Evolutionary conservation across 2,888 invertebrate genomes (phyloP), one percentile per base, ranked within the genome.

Genomic region (Halocaridina rubra): DNA sequence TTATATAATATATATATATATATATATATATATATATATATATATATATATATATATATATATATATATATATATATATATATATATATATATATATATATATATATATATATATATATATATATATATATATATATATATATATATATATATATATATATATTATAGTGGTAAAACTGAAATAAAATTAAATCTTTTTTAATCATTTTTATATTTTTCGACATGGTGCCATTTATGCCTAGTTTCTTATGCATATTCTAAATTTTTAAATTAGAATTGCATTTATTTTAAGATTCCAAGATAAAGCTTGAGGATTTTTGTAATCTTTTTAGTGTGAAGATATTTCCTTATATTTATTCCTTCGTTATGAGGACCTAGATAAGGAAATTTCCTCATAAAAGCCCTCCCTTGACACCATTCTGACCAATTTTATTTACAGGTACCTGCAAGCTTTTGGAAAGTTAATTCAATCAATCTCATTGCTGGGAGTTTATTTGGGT

Each of bases 1-100:
- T 61, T n/a, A 57, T 57, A 57, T 30, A 57, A 27, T 61, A 27
- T 29, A 77, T 77, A 59, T 61, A 61, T 61, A 77, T 59, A 61
- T 61, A 77, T 27, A 27, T 61, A 77, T 77, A 61, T 61, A 77
- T 77, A 77, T 59, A 61, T 10, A 74, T 39, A 39, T 33, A 74
- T 53, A 53, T 5, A 53, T 61, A 33, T 39, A n/a, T 74, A 30
- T 33, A 74, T 74, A 74, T 74, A 33, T 33, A 74, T 74, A 33
- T 33, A 33, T 74, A 33, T 33, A 74, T 74, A 33, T 33, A 33
- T 74, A 74, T 74, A 39, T 33, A 39, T 39, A 74, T 33, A 74
- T 74, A 74, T 33, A 33, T 74, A 74, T 74, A 33, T 39, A 74
- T 61, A 33, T 39, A n/a, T 74, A 30, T 33, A 74, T 74, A 74